Base-by-base conservation (phyloP, 2,888 invertebrate genomes). In the Sialis lutaria region DNA sequence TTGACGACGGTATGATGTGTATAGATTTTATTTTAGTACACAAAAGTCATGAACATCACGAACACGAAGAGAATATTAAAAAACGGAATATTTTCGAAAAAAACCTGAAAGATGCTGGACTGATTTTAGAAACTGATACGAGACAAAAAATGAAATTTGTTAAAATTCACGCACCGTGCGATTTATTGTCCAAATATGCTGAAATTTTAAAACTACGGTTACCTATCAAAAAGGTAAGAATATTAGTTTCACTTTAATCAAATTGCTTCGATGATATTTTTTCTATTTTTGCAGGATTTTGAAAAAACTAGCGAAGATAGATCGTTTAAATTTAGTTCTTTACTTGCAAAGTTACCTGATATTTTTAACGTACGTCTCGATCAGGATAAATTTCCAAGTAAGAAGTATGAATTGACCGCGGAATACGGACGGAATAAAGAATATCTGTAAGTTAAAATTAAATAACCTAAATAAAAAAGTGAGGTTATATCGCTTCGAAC, bases 191-290 rank as follows among this genome's bases (percentile, higher is more conserved):
- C 49, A 70, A 81, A 53, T 85, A 84, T 61, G 77, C 80, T 34
- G 86, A 86, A 64, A 75, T 84, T 51, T 70, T 86, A 55, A 83
- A 84, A 62, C 68, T 86, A 34, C 73, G 82, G 58, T 72, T 86
- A 73, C 85, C 85, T 40, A 79, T 86, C 62, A 82, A 77, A 65
- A 69, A 74, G 68, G 79, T 79, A 60, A 59, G 62, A 13, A 41
- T 13, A 41, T 30, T 41, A 13, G 12, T 40, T 6, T 5, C 9
- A 40, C 7, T 6, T 37, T 10, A 7, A 10, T 12, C 1, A 37
- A 10, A 37, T 37, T 37, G 12, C 37, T 37, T 37, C 6, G 7
- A 37, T 2, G 7, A 42, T 30, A 32, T 9, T 42, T 32, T n/a
- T n/a, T n/a, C n/a, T 44, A 40, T 53, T 53, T 10, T 50, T 64